Base-by-base conservation (phyloP, 1,140 invertebrate genomes). In the Ostrea edulis region DNA sequence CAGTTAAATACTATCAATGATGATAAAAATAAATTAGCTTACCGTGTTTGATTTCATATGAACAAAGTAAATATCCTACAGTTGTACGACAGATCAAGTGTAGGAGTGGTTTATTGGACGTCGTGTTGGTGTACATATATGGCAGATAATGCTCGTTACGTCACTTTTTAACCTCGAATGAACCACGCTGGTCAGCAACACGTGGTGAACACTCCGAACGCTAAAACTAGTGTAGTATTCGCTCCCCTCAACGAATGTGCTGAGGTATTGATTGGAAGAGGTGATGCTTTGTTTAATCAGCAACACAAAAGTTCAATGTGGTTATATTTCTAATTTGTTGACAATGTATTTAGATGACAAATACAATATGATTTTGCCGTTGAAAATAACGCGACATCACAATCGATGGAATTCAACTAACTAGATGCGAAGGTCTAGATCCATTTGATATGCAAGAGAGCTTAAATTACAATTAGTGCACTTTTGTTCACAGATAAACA, bases 131-230 rank as follows among this genome's bases (percentile, higher is more conserved):
- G 25, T 77, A 77, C 68, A 77, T 77, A 77, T 77, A 77, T 29
- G 68, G 25, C 68, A 77, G 68, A 35, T 62, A 62, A 62, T 20
- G 58, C n/a, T 62, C 58, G 68, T 77, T 77, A 77, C 68, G 68
- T 77, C 68, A 77, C 68, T 29, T 14, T 77, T 77, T 35, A 25
- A 77, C 68, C 68, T 77, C 25, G 25, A 25, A 77, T 77, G 68
- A 77, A 77, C 68, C 25, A 8, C 68, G 12, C 8, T 77, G 68
- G 68, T 77, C 68, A 77, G 68, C 68, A 22, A 77, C 68, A 77
- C 68, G 11, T 35, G 12, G 9, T 25, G 25, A 29, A 3, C 25
- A 77, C 68, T 9, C 12, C 14, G 68, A 29, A 25, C 12, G 68
- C 68, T 25, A 14, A 14, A 77, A 77, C 12, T 20, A 77, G 68